phyloP scores from a whole-genome alignment of 2,888 invertebrate genomes.

The Eurytoma californica region DNA sequence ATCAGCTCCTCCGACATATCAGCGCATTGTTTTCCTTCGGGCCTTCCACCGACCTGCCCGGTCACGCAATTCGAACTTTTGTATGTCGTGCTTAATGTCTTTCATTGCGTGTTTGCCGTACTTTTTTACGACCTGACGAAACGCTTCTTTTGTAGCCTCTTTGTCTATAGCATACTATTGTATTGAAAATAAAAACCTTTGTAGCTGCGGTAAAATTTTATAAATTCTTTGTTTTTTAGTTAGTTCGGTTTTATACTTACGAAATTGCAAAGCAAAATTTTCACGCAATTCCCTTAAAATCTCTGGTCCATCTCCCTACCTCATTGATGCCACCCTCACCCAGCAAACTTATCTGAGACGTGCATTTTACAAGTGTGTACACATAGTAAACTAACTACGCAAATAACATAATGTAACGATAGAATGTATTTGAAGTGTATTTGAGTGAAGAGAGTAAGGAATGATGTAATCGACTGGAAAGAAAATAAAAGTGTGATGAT shows the following conservation, averaged over 20 bases:
- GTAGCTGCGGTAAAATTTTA: no score
- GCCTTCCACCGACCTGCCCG: no score
- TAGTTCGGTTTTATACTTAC: no score
- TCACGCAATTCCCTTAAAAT: no score
- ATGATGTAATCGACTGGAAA: background rate
- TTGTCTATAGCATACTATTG: no score
- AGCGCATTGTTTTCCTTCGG: background rate
- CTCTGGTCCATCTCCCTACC: background rate
- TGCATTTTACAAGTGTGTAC: slow-evolving; percentile 30
- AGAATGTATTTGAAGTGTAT: background rate
- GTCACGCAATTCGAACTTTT: no score
- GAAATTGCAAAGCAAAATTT: no score
- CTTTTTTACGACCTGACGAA: background rate
- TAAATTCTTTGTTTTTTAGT: no score
- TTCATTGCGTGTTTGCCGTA: no score
- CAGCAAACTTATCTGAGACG: slow-evolving; percentile 15
- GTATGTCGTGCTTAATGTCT: no score
- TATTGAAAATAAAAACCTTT: no score
- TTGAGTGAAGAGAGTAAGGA: background rate
- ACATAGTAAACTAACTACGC: slow-evolving; percentile 12
- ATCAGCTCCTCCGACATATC: slow-evolving; percentile 26
- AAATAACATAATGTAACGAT: slow-evolving; percentile 17
- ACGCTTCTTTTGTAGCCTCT: no score
- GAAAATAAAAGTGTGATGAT: slow-evolving; percentile 2
- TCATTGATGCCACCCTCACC: background rate